phyloP scores from a whole-genome alignment of 2,797 vertebrate genomes.

The Adrianichthys oophorus region DNA sequence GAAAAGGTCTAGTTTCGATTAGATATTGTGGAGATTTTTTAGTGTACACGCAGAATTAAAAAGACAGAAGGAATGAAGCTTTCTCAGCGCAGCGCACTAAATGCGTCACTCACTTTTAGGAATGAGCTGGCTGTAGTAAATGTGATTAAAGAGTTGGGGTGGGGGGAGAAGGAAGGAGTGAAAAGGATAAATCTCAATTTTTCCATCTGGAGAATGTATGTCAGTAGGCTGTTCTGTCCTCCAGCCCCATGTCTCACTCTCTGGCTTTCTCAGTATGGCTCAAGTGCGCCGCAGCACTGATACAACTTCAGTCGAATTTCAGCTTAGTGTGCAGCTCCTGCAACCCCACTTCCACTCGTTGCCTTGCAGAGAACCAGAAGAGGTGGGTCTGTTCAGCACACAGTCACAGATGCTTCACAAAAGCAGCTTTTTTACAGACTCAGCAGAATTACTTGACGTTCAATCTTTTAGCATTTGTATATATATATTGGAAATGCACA shows the following conservation, averaged over 20 bases:
- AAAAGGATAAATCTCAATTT: constrained; percentile 54
- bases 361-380: constrained; percentile 45
- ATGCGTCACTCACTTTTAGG: constrained; percentile 31
- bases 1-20: constrained; percentile 15
- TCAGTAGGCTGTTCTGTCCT: constrained; percentile 65
- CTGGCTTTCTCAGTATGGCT: constrained; percentile 28
- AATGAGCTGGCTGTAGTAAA: constrained; percentile 45
- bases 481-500: neutral
- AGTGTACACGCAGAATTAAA: constrained; percentile 15
- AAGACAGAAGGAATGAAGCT: constrained; percentile 22
- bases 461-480: neutral
- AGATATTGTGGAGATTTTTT: constrained; percentile 1
- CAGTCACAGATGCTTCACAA: constrained; percentile 21
- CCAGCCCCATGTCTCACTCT: constrained; percentile 58
- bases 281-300: constrained; percentile 49
- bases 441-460: neutral
- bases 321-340: constrained; percentile 48
- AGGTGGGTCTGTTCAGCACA: constrained; percentile 22
- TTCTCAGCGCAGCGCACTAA: constrained; percentile 34
- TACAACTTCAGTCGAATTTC: constrained; percentile 59
- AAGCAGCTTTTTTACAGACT: constrained; percentile 7
- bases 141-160: constrained; percentile 60
- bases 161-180: constrained; percentile 20
- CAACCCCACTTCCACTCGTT: constrained; percentile 40
- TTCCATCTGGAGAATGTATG: constrained; percentile 69